A percentile compares a stretch with the other conserved stretches of the same genome.
These are phyloP conservation scores for Lota lota DNA, from an alignment of 2,113 vertebrate species.

Conservation along the genomic window DNA sequence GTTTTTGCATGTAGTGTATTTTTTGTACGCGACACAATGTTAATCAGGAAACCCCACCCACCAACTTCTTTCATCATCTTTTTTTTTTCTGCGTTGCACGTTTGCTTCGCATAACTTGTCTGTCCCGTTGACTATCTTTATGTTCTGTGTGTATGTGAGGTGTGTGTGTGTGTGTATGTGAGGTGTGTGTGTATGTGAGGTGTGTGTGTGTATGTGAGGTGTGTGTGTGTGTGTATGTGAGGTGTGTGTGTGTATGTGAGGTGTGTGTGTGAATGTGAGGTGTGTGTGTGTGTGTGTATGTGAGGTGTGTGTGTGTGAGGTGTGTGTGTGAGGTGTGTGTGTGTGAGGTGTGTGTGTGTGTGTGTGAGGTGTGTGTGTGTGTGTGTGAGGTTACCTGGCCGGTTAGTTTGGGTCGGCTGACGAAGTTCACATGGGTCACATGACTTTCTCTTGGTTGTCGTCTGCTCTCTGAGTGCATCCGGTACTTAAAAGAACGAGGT, in stretches of 20 bases:
- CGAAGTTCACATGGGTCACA: too few relatives aligned
- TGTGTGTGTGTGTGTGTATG: background rate
- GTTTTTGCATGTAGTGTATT: constrained; percentile 14
- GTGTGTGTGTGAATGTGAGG: background rate
- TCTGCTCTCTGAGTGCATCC: too few relatives aligned
- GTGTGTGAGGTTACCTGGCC: background rate
- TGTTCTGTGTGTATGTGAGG: too few relatives aligned
- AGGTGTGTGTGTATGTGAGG: background rate
- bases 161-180: background rate
- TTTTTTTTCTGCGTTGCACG: too few relatives aligned
- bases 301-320: background rate
- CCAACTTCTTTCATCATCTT: too few relatives aligned
- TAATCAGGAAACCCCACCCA: too few relatives aligned
- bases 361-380: constrained; percentile 2
- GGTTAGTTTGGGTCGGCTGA: too few relatives aligned
- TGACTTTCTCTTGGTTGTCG: too few relatives aligned
- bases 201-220: background rate
- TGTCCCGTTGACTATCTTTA: too few relatives aligned
- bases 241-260: background rate
- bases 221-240: background rate
- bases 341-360: background rate
- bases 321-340: background rate
- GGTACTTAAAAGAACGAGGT: too few relatives aligned
- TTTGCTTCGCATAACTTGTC: too few relatives aligned
- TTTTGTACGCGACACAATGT: background rate